Conservation (phyloP, 2,888 invertebrate species). For the Pristionchus exspectatus region DNA sequence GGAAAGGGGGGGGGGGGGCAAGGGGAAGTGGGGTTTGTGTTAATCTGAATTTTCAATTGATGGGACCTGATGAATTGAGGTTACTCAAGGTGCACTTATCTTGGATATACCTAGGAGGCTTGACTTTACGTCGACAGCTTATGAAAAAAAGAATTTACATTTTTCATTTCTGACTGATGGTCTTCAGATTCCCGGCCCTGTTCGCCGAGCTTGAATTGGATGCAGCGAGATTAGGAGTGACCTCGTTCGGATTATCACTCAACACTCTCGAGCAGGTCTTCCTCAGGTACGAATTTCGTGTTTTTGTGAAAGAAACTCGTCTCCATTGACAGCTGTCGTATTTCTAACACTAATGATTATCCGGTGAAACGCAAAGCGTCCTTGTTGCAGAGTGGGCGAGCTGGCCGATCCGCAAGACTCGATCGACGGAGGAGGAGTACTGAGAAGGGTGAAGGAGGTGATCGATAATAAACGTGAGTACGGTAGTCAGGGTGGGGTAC, state of each 20-base stretch:
- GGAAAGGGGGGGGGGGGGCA: neutral
- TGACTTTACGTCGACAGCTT: too few relatives aligned
- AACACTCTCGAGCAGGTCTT: slow-evolving; percentile 77
- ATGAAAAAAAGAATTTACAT: neutral
- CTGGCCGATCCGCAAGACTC: slow-evolving; percentile 60
- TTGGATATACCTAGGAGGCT: too few relatives aligned
- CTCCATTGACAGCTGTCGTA: neutral
- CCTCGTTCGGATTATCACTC: slow-evolving; percentile 72
- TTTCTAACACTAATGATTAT: neutral
- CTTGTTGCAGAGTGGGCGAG: slow-evolving; percentile 65
- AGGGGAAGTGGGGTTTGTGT: neutral
- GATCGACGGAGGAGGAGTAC: slow-evolving; percentile 43
- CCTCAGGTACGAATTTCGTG: slow-evolving; percentile 58
- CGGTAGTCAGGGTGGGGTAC: neutral
- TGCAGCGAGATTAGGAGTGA: slow-evolving; percentile 59
- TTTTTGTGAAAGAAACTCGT: neutral
- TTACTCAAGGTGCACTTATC: neutral
- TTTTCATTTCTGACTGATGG: neutral
- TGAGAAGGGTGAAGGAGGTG: slow-evolving; percentile 31
- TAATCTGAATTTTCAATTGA: too few relatives aligned
- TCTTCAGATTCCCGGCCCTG: slow-evolving; percentile 65
- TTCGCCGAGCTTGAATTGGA: slow-evolving; percentile 69
- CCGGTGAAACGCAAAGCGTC: neutral
- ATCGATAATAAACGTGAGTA: slow-evolving; percentile 44
- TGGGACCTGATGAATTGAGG: neutral